These are phyloP conservation scores for Lophochroa leadbeateri DNA, from an alignment of 2,113 vertebrate genomes.

Conservation along the genomic window DNA sequence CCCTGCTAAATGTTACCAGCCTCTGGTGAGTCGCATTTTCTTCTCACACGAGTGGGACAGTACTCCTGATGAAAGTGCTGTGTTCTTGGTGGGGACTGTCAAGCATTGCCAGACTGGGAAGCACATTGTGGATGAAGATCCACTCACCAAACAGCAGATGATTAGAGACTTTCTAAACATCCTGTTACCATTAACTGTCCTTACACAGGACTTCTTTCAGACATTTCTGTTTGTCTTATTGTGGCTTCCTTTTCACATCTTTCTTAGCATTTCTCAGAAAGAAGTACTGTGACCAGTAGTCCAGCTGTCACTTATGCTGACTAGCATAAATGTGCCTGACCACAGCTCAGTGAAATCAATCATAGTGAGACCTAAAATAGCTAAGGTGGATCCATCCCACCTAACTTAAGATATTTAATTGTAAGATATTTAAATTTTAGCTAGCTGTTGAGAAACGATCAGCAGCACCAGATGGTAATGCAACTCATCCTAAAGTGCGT, in stretches of 20 bases:
- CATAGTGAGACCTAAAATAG: neutral
- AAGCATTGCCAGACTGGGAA: neutral
- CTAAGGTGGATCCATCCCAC: neutral
- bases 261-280: neutral
- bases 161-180: neutral
- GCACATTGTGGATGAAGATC: neutral
- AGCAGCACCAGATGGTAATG: neutral
- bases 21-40: conserved; percentile 48
- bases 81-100: neutral
- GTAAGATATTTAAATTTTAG: neutral
- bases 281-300: neutral
- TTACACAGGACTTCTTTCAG: neutral
- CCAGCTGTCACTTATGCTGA: neutral
- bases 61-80: neutral
- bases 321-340: neutral
- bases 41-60: neutral
- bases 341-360: neutral
- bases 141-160: neutral
- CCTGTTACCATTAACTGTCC: neutral
- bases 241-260: neutral
- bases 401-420: neutral
- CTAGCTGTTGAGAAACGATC: neutral
- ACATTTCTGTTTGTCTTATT: neutral
- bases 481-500: neutral
- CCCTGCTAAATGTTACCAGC: neutral